Evolutionary conservation across 2,888 invertebrate genomes (phyloP), one percentile per base, ranked within the genome.

Genomic region (Amiota communis): DNA sequence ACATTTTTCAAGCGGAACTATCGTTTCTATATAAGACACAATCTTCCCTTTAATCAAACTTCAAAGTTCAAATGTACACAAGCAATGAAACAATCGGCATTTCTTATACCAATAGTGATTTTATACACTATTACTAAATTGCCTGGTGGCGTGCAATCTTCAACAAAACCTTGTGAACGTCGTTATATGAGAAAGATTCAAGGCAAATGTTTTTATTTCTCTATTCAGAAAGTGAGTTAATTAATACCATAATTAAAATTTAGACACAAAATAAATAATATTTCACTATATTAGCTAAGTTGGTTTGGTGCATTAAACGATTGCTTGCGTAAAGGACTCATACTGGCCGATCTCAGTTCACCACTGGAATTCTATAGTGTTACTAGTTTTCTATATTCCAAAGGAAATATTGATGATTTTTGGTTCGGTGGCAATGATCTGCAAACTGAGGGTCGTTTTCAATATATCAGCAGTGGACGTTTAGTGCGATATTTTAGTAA

Each of bases 381-480:
- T 63, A 13, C 82, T 9, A 76, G 74, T 0, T 84, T 82, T 63
- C 79, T 82, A 4, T 75, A 64, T 56, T 79, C 80, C 12, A 76
- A 76, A 65, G 81, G 81, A 57, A 81, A 81, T 36, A 84, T 77
- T 12, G 84, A 84, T 67, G 82, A 84, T 75, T 82, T 82, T 11
- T 82, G 83, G 84, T 84, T 80, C n/a, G 83, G 84, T 2, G 82
- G 72, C 70, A 82, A 82, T 36, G 82, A 84, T 75, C 76, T 82
- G 11, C 80, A 82, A 68, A 75, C 76, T 23, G 83, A 84, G 71
- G 84, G 82, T 10, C 80, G 83, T 17, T 84, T 72, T 53, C 81
- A 81, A 46, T 82, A 82, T 48, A 74, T 76, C 11, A 82, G 84
- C 76, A 84, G 70, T 64, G 82, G 84, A 0, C 80, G 84, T 3